A percentile compares a stretch with the other conserved stretches of the same genome.
These are phyloP conservation scores for Pseudorhombus dupliciocellatus DNA, from an alignment of 2,113 vertebrate genomes.

Conservation along the genomic window DNA sequence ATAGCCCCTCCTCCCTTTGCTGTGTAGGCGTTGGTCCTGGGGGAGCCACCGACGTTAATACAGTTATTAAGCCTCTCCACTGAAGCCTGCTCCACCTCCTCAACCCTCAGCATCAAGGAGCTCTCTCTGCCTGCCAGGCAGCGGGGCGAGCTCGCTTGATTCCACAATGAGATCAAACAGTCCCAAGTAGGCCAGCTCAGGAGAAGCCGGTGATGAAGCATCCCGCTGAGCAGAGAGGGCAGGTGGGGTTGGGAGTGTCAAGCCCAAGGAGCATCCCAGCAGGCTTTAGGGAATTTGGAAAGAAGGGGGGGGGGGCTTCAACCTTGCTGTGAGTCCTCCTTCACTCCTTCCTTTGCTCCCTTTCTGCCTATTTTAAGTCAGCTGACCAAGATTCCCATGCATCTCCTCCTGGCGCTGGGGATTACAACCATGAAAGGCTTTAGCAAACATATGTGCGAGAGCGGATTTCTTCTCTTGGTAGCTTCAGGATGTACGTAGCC, in stretches of 20 bases:
- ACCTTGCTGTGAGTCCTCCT: conserved; percentile 26
- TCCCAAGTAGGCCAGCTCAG: conserved; percentile 74
- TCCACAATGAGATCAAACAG: conserved; percentile 81
- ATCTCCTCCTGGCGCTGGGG: conserved; percentile 49
- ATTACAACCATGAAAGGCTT: conserved; percentile 63
- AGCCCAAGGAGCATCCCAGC: conserved; percentile 69
- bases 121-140: conserved; percentile 73
- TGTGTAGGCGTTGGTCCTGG: conserved; percentile 65
- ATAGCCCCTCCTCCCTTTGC: neutral
- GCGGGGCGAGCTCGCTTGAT: conserved; percentile 47
- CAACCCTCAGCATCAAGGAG: conserved; percentile 73
- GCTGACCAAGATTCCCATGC: conserved; percentile 75
- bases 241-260: conserved; percentile 66
- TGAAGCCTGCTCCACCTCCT: conserved; percentile 73
- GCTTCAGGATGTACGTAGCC: conserved; percentile 35
- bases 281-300: conserved; percentile 60
- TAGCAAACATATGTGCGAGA: conserved; percentile 32
- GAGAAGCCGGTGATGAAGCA: conserved; percentile 69
- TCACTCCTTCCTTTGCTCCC: conserved; percentile 20
- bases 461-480: conserved; percentile 24
- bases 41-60: conserved; percentile 76
- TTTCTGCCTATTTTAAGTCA: conserved; percentile 60
- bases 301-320: conserved; percentile 14
- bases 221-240: conserved; percentile 58
- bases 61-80: conserved; percentile 81